These are phyloP conservation scores for Drosophila tani DNA, from an alignment of 1,140 invertebrate species.

Conservation along the genomic window DNA sequence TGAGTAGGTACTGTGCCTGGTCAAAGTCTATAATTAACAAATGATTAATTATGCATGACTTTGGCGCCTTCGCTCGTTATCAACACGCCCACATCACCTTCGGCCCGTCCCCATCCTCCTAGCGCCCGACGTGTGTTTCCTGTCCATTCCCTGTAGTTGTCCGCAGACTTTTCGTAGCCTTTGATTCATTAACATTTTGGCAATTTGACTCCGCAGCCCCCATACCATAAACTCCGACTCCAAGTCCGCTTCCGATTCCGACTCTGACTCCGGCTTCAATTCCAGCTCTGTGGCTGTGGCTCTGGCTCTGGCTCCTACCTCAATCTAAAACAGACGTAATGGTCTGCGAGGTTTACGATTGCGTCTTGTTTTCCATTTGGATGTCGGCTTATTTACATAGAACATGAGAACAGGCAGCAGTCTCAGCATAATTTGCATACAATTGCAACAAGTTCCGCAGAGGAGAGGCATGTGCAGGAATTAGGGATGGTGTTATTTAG, in stretches of 20 bases:
- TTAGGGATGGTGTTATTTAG: conserved; percentile 1
- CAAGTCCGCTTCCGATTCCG: conserved; percentile 12
- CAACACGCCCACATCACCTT: conserved; percentile 64
- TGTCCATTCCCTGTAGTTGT: conserved; percentile 61
- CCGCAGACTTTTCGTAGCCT: conserved; percentile 67
- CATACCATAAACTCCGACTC: conserved; percentile 19
- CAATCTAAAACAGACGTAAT: conserved; percentile 40
- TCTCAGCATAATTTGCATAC: conserved; percentile 76
- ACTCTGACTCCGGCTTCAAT: neutral
- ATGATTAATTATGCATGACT: conserved; percentile 83
- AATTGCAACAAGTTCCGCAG: conserved; percentile 58
- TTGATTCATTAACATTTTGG: conserved; percentile 80
- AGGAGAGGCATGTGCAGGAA: no score
- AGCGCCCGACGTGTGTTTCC: conserved; percentile 31
- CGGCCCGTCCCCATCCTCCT: conserved; percentile 1
- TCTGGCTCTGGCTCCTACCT: conserved; percentile 2
- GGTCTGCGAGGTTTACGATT: conserved; percentile 37
- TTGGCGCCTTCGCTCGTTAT: conserved; percentile 71
- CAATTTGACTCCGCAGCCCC: conserved; percentile 38
- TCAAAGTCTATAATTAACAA: conserved; percentile 81
- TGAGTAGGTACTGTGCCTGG: conserved; percentile 35
- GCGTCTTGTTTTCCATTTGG: conserved; percentile 68
- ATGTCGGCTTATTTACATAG: conserved; percentile 78
- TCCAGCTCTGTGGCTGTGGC: neutral
- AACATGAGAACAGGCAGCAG: conserved; percentile 70